Evolutionary conservation across 2,113 vertebrate genomes (phyloP).

Genomic region (Xenus cinereus): DNA sequence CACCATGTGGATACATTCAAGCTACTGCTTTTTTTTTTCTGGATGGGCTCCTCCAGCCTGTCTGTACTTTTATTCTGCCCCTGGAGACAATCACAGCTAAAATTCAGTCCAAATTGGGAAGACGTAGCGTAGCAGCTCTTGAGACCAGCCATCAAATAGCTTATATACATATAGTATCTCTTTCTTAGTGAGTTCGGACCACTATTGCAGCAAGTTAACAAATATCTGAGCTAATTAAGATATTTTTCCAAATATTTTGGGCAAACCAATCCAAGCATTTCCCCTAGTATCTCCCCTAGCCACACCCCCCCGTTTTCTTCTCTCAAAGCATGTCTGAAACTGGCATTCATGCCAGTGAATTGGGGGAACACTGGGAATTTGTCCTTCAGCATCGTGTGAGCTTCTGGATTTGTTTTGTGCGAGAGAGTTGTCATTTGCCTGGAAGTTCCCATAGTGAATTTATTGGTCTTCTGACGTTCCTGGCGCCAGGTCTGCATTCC

Average conservation of each 20-base stretch:
- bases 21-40: conserved; percentile 37
- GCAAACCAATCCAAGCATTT: background rate
- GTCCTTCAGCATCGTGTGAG: conserved; percentile 31
- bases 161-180: background rate
- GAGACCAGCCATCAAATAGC: background rate
- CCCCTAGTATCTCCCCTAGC: background rate
- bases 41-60: conserved; percentile 34
- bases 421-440: conserved; percentile 45
- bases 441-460: conserved; percentile 61
- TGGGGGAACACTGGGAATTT: conserved; percentile 26
- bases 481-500: conserved; percentile 55
- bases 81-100: conserved; percentile 40
- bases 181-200: background rate
- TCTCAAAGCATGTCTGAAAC: background rate
- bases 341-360: conserved; percentile 19
- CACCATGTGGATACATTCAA: conserved; percentile 52
- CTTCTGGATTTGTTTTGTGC: conserved; percentile 17
- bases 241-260: background rate
- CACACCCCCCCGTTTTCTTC: background rate
- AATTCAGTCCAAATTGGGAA: conserved; percentile 35
- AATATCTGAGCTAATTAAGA: background rate
- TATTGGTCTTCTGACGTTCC: conserved; percentile 47
- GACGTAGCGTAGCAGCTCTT: background rate
- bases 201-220: background rate
- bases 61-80: conserved; percentile 44